Conservation (phyloP, 2,888 invertebrate species). For the Thera britannica region DNA sequence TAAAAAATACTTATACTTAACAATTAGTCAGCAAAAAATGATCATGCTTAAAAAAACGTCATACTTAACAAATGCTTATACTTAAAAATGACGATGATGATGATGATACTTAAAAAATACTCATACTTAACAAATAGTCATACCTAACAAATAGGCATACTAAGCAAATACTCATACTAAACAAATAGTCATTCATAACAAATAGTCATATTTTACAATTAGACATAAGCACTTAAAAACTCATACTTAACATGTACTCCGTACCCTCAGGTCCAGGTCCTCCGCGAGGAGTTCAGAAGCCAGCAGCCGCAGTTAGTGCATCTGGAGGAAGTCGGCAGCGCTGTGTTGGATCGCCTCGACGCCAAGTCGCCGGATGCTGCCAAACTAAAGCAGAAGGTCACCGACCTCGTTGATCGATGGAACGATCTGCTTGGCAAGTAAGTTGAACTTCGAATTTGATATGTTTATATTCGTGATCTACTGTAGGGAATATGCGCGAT, state of each 20-base stretch:
- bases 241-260: neutral
- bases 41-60: no score
- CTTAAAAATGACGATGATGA: no score
- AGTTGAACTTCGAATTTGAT: slow-evolving; percentile 38
- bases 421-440: slow-evolving; percentile 88
- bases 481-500: no score
- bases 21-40: no score
- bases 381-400: slow-evolving; percentile 88
- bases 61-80: no score
- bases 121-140: neutral
- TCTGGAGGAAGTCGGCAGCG: slow-evolving; percentile 91
- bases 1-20: no score
- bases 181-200: no score
- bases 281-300: slow-evolving; percentile 96
- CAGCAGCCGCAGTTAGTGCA: slow-evolving; percentile 96
- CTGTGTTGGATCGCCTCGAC: slow-evolving; percentile 86
- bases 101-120: neutral
- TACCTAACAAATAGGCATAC: neutral
- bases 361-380: slow-evolving; percentile 75
- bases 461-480: no score
- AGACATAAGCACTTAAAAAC: no score
- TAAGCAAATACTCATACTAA: no score
- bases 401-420: slow-evolving; percentile 91
- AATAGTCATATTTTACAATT: no score
- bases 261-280: slow-evolving; percentile 88